Evolutionary conservation across 2,113 vertebrate genomes (phyloP).

Genomic region (Myanophis thanlyinensis): DNA sequence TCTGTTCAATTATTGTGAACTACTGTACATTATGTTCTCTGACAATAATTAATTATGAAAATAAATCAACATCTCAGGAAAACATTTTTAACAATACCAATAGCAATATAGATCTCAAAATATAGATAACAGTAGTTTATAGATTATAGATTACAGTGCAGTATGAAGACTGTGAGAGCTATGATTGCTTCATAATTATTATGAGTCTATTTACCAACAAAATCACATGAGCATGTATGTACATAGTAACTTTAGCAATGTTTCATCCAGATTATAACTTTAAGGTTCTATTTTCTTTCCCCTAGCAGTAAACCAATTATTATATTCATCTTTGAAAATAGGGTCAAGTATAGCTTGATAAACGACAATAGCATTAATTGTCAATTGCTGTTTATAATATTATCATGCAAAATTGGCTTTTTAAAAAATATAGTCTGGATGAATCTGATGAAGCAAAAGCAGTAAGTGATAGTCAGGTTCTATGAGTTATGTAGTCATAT

Average conservation of each 20-base stretch:
- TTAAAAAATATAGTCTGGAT: neutral
- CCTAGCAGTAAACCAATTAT: neutral
- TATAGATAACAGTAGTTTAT: neutral
- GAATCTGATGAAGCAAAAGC: neutral
- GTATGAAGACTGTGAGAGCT: neutral
- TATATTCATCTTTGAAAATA: neutral
- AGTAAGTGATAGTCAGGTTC: neutral
- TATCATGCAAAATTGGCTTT: neutral
- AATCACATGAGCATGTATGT: neutral
- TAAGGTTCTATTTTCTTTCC: neutral
- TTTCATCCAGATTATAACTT: neutral
- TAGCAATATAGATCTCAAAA: neutral
- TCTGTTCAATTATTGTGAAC: neutral
- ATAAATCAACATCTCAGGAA: neutral
- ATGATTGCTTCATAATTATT: neutral
- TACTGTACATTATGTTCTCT: neutral
- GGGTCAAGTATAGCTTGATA: neutral
- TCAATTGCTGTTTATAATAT: neutral
- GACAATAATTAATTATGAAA: neutral
- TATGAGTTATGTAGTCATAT: neutral
- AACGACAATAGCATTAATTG: neutral
- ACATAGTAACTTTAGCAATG: neutral
- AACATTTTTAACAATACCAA: neutral
- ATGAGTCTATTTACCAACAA: neutral
- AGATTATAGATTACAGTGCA: neutral